phyloP scores from a whole-genome alignment of 2,113 vertebrate species.

The Poicephalus meyeri region DNA sequence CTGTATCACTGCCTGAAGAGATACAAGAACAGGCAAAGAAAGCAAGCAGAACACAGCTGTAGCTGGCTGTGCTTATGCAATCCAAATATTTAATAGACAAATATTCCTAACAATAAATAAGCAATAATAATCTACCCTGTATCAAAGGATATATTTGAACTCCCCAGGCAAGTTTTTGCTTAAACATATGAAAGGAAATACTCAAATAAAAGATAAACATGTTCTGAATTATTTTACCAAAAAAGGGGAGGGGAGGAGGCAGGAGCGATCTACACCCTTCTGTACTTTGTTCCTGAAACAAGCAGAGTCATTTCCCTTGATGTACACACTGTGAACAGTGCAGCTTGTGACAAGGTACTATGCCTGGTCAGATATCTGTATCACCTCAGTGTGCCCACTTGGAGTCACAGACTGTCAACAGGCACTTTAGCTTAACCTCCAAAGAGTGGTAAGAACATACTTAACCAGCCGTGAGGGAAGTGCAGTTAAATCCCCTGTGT shows the following conservation, averaged over 20 bases:
- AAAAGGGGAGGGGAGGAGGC: background rate
- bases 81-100: slow-evolving; percentile 19
- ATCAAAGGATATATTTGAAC: background rate
- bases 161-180: background rate
- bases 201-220: background rate
- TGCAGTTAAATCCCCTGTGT: background rate
- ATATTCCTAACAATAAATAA: slow-evolving; percentile 1
- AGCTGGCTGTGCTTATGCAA: background rate
- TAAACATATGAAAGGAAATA: background rate
- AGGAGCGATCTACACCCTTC: background rate
- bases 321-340: background rate
- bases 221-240: background rate
- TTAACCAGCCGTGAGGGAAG: background rate
- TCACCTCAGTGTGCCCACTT: background rate
- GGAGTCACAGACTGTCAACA: background rate
- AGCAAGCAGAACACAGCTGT: background rate
- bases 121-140: background rate
- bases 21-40: background rate
- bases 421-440: background rate
- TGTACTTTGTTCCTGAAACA: background rate
- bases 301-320: background rate
- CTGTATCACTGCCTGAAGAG: background rate
- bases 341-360: background rate
- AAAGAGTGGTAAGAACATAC: background rate
- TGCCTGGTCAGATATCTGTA: background rate